Evolutionary conservation across 2,113 vertebrate genomes (phyloP).

Genomic region (Boulengeromyrus knoepffleri): DNA sequence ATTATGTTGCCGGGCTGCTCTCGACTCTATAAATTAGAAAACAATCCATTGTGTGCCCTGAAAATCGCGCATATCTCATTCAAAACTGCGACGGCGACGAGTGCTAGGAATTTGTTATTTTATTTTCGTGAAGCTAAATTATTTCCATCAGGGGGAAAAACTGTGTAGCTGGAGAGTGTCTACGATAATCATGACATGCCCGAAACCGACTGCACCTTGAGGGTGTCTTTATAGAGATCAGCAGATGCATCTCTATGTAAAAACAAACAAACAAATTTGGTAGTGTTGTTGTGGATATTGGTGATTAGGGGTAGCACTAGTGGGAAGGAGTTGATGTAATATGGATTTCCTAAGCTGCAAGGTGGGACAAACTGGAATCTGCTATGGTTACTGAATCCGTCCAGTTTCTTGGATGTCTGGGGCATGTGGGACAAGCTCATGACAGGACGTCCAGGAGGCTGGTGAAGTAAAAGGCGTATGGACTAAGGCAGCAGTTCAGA

Average conservation of each 20-base stretch:
- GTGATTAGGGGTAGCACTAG: neutral
- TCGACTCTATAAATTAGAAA: slow-evolving; percentile 49
- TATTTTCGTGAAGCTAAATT: slow-evolving; percentile 10
- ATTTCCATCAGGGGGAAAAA: slow-evolving; percentile 16
- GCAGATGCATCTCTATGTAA: neutral
- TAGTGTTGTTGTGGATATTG: neutral
- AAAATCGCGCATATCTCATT: slow-evolving; percentile 25
- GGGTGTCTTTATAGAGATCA: neutral
- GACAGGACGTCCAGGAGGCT: slow-evolving; percentile 48
- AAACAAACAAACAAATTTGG: neutral
- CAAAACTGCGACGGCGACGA: neutral
- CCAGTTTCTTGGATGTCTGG: slow-evolving; percentile 62
- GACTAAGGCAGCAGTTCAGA: slow-evolving; percentile 15
- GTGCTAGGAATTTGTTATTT: slow-evolving; percentile 9
- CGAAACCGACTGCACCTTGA: neutral
- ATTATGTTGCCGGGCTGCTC: slow-evolving; percentile 51
- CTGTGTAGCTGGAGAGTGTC: neutral
- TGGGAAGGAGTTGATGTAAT: neutral
- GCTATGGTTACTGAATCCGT: slow-evolving; percentile 63
- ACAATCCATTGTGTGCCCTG: slow-evolving; percentile 37
- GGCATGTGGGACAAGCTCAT: slow-evolving; percentile 32
- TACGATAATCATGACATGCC: neutral
- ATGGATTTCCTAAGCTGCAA: slow-evolving; percentile 46
- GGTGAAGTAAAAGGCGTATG: slow-evolving; percentile 22
- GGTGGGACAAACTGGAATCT: slow-evolving; percentile 50